These are phyloP conservation scores for Pluvialis apricaria DNA, from an alignment of 2,113 vertebrate genomes.

Conservation along the genomic window DNA sequence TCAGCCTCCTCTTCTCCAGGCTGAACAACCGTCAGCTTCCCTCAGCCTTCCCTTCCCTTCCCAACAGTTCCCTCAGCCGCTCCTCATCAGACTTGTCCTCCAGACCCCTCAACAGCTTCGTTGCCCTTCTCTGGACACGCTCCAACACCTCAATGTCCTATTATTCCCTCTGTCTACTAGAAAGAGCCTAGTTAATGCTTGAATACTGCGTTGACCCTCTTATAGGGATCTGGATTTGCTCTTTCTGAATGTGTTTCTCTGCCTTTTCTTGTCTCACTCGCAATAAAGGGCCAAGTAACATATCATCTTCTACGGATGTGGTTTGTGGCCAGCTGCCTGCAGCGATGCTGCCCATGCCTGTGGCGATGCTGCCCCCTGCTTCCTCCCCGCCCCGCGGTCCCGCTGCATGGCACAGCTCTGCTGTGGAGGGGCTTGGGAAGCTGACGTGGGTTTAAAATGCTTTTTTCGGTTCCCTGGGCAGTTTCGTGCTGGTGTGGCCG, in stretches of 20 bases:
- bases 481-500: background rate
- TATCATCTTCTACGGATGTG: background rate
- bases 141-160: too few relatives aligned
- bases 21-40: too few relatives aligned
- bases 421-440: background rate
- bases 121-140: too few relatives aligned
- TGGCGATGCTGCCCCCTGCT: background rate
- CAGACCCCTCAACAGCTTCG: too few relatives aligned
- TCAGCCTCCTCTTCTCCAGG: too few relatives aligned
- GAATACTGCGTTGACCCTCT: background rate
- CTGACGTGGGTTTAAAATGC: background rate
- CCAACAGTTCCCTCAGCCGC: too few relatives aligned
- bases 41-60: too few relatives aligned
- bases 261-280: background rate
- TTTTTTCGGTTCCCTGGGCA: background rate
- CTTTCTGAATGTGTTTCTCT: background rate
- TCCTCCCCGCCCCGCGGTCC: background rate
- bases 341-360: background rate
- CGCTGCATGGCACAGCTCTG: fast-evolving
- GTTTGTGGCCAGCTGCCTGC: background rate
- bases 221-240: background rate
- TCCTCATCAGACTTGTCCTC: too few relatives aligned
- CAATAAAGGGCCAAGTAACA: background rate
- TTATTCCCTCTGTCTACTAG: background rate
- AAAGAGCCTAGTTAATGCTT: background rate